Base-by-base conservation (phyloP, 1,140 invertebrate genomes). In the Drosophila repletoides region DNA sequence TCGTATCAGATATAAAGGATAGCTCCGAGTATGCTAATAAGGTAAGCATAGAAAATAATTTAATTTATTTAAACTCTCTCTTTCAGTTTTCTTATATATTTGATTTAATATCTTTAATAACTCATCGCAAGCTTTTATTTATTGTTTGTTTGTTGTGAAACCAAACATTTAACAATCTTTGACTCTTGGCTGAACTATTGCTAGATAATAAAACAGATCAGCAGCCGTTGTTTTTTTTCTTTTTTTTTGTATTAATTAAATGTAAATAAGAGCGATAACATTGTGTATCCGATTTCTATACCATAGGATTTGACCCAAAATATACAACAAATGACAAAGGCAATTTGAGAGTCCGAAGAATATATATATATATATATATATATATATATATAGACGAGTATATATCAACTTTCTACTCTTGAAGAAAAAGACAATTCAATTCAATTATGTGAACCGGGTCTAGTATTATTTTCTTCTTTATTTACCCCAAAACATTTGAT, bases 1-100 rank as follows among this genome's bases (percentile, higher is more conserved):
- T 63, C 6, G 40, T 31, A 5, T 72, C 67, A 4, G 76, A 71
- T 19, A 9, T 68, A 2, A 76, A 86, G 46, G 87, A 76, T 6
- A 49, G 10, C 41, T 28, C 24, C 7, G 61, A 73, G 10, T 56
- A 63, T 15, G 33, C 45, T 0, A 58, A 49, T 31, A 46, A 67
- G 63, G 76, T 80, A 52, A 74, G 58, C 48, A 22, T 2, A 51
- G 43, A 46, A 46, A 29, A 4, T 7, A 33, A 15, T 29, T 21
- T 22, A 26, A 15, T 29, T 21, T 22, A 26, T 5, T 17, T 33
- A 24, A 46, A 1, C 24, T 19, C 7, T 53, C 10, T 51, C n/a
- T 33, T 21, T 29, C 22, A n/a, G n/a, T n/a, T n/a, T n/a, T n/a
- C n/a, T n/a, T n/a, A n/a, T n/a, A n/a, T n/a, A n/a, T n/a, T n/a